Evolutionary conservation across 2,113 vertebrate genomes (phyloP).

Genomic region (Toxostoma redivivum): DNA sequence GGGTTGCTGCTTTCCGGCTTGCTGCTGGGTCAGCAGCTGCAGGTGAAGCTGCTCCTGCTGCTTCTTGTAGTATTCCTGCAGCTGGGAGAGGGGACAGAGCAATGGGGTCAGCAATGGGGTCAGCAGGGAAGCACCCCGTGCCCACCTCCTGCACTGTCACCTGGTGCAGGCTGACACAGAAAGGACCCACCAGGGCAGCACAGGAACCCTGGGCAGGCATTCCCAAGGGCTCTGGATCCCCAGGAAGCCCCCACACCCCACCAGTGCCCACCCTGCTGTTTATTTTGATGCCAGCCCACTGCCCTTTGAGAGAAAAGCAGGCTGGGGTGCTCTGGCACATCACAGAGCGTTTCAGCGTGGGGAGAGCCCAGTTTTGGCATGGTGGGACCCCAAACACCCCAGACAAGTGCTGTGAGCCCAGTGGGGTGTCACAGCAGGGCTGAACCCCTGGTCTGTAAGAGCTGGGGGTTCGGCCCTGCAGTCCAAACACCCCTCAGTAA

Average conservation of each 20-base stretch:
- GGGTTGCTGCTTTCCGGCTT: constrained; percentile 87
- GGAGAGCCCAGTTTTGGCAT: rapidly evolving
- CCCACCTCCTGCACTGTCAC: rapidly evolving
- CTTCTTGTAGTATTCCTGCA: constrained; percentile 99
- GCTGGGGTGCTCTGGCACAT: background rate
- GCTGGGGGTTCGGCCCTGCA: background rate
- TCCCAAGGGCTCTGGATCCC: background rate
- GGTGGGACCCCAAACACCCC: background rate
- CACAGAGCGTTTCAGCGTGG: background rate
- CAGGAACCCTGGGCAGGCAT: background rate
- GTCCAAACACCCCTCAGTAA: background rate
- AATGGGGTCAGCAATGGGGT: background rate
- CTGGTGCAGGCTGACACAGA: too few species aligned
- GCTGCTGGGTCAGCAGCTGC: constrained; percentile 95
- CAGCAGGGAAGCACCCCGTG: background rate
- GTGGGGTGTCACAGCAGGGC: too few species aligned
- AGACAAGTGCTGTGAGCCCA: rapidly evolving
- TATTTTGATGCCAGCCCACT: rapidly evolving
- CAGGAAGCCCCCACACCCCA: rapidly evolving
- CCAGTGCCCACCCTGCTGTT: background rate
- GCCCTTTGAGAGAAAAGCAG: background rate
- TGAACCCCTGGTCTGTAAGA: background rate
- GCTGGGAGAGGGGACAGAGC: constrained; percentile 64
- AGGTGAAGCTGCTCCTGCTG: constrained; percentile 98
- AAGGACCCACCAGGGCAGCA: background rate